Evolutionary conservation across 2,113 vertebrate genomes (phyloP), one percentile per base, ranked within the genome.

Genomic region (Sander lucioperca): DNA sequence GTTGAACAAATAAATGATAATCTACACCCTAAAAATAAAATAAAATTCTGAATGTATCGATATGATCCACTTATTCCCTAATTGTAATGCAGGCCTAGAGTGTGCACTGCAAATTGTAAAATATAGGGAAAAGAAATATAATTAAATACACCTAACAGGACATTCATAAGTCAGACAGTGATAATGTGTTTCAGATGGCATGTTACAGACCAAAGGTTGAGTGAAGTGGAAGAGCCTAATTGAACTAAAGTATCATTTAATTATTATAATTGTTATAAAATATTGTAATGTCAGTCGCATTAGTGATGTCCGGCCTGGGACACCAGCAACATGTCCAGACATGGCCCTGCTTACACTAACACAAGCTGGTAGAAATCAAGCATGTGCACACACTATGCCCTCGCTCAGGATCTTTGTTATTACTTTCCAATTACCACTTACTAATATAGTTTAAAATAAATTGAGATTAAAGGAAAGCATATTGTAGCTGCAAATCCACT

Each of bases 381-480:
- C 7, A 58, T n/a, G 36, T 45, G 19, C 27, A 62, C 61, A 54
- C 33, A 21, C n/a, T 3, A 6, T 25, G 25, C 23, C 53, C 18
- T 48, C 3, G 1, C 16, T 59, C 43, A 56, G 66, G n/a, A 66
- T 36, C 23, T 63, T 15, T 62, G 15, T n/a, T 23, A 58, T 70
- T 0, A 39, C 21, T 48, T 61, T 19, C 70, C 23, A 33, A 13
- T n/a, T 43, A 45, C 48, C 23, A 16, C 57, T 74, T 51, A 16
- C 36, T 57, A 63, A 51, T 30, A 30, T 36, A 8, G 1, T 72
- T 75, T 27, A 2, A 66, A 62, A 59, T 30, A 64, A 63, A 63
- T 27, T 56, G 9, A 45, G 16, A 72, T 76, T 23, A 74, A 63
- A 70, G 47, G 12, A 70, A 75, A 39, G 58, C 63, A 76, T 67